These are phyloP conservation scores for Epistrophella euchroma DNA, from an alignment of 2,888 invertebrate species.

Conservation along the genomic window DNA sequence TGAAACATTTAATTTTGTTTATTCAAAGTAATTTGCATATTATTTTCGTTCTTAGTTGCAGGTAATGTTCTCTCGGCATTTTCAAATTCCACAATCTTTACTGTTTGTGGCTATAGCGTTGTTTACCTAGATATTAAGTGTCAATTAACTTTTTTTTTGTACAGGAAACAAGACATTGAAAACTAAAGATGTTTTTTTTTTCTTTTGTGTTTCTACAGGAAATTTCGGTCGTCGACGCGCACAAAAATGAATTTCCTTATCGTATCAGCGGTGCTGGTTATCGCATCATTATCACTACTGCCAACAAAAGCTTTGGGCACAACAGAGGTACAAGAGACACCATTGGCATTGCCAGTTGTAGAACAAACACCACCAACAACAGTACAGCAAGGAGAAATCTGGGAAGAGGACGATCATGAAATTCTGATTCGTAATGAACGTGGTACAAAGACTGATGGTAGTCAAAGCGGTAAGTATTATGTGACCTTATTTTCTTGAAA, in stretches of 20 bases:
- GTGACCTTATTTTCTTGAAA: not conserved
- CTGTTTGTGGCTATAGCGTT: not conserved
- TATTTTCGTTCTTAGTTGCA: not conserved
- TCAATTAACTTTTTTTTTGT: not conserved
- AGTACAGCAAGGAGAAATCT: slow-evolving; percentile 87
- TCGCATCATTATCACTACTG: slow-evolving; percentile 80
- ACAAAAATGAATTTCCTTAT: slow-evolving; percentile 73
- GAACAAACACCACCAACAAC: slow-evolving; percentile 83
- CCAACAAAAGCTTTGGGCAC: slow-evolving; percentile 81
- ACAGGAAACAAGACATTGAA: not conserved
- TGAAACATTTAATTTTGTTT: not conserved
- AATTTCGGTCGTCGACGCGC: slow-evolving; percentile 22
- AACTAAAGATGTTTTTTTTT: not conserved
- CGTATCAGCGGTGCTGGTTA: slow-evolving; percentile 78
- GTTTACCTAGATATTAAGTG: not conserved
- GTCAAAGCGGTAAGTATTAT: slow-evolving; percentile 70
- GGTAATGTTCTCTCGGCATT: not conserved
- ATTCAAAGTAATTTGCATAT: slow-evolving; percentile 26
- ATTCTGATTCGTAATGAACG: slow-evolving; percentile 91
- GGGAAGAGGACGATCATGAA: slow-evolving; percentile 92
- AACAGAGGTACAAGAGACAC: slow-evolving; percentile 83
- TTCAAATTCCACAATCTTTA: not conserved
- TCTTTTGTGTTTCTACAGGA: slow-evolving; percentile 44
- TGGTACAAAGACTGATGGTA: slow-evolving; percentile 87
- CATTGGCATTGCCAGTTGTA: slow-evolving; percentile 82